Conservation (phyloP, 2,113 vertebrate genomes). For the Ranitomeya imitator region DNA sequence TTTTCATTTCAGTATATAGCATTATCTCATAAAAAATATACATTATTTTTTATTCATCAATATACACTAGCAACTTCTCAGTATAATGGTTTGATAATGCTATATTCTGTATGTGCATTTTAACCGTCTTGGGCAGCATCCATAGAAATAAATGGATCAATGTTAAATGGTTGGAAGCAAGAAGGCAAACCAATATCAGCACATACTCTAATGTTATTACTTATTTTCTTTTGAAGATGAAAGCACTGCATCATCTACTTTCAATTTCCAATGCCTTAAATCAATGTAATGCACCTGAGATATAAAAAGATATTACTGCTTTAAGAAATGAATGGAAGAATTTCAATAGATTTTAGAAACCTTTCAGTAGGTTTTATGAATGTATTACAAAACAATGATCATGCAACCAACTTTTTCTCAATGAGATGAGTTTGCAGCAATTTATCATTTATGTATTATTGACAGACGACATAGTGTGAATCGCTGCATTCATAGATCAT, state of each 20-base stretch:
- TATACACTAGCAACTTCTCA: neutral
- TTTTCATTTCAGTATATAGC: neutral
- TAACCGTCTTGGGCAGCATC: neutral
- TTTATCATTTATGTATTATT: neutral
- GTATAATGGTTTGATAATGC: neutral
- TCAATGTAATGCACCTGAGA: slow-evolving; percentile 34
- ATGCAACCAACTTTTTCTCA: neutral
- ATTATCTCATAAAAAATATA: neutral
- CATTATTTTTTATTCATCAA: neutral
- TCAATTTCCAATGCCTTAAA: slow-evolving; percentile 34
- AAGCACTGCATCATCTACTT: slow-evolving; percentile 25
- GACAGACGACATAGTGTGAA: neutral
- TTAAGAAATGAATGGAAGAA: slow-evolving; percentile 3
- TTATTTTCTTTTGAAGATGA: slow-evolving; percentile 30
- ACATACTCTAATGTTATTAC: slow-evolving; percentile 40
- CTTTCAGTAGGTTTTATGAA: neutral
- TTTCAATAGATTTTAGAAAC: neutral
- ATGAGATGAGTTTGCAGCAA: neutral
- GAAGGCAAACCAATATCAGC: slow-evolving; percentile 37
- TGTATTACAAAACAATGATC: neutral
- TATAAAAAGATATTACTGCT: slow-evolving; percentile 22
- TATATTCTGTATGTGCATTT: neutral
- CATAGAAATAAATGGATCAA: slow-evolving; percentile 34
- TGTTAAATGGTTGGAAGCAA: slow-evolving; percentile 44
- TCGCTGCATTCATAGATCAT: too few species aligned